Evolutionary conservation across 2,797 vertebrate genomes (phyloP).

Genomic region (Telmatherina bonti): DNA sequence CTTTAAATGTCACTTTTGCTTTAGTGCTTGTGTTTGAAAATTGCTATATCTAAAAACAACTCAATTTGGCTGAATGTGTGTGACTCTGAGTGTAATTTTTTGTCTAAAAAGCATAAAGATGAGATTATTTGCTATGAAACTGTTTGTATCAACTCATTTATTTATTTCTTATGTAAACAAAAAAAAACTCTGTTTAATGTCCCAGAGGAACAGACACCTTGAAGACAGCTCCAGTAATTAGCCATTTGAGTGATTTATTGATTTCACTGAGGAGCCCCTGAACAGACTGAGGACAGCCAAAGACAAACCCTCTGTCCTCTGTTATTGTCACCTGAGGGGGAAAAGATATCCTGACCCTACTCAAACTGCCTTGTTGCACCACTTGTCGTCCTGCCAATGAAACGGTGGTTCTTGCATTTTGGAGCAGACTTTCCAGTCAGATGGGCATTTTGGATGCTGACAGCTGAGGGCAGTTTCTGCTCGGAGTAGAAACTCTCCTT

Average conservation of each 20-base stretch:
- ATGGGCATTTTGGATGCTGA: constrained; percentile 42
- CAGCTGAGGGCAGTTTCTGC: constrained; percentile 55
- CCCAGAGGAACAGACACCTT: background rate
- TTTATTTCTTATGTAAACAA: background rate
- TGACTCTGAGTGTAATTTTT: background rate
- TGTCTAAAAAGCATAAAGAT: background rate
- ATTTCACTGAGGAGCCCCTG: constrained; percentile 15
- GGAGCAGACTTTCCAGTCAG: constrained; percentile 32
- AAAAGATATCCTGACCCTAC: constrained; percentile 33
- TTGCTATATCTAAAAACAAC: background rate
- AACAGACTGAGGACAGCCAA: constrained; percentile 16
- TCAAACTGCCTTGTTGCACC: constrained; percentile 25
- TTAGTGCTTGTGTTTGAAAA: background rate
- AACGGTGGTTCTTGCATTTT: constrained; percentile 28
- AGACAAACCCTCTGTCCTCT: constrained; percentile 23
- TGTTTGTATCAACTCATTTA: background rate
- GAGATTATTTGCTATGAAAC: background rate
- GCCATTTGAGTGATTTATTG: constrained; percentile 25
- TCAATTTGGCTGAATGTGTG: background rate
- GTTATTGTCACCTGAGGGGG: constrained; percentile 15
- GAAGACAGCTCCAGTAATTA: constrained; percentile 27
- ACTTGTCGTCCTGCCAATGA: constrained; percentile 39
- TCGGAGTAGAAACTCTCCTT: constrained; percentile 43
- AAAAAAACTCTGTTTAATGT: background rate
- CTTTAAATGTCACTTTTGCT: too few relatives aligned